phyloP scores from a whole-genome alignment of 1,140 invertebrate genomes.

The Leptinotarsa lineolata region DNA sequence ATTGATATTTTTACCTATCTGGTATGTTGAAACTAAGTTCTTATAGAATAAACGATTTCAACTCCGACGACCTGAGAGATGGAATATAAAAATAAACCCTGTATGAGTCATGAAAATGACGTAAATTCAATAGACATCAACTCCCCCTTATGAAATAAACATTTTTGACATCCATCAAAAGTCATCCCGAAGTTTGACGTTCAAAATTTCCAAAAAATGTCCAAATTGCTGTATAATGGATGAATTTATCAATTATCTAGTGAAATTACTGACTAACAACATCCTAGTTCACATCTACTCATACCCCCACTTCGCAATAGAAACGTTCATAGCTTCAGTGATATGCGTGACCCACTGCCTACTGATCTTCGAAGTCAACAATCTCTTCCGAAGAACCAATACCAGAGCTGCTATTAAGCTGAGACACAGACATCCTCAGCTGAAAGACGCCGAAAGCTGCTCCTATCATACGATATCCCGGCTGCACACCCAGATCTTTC shows the following conservation, averaged over 20 bases:
- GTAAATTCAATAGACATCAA: too few species aligned
- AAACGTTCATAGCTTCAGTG: constrained; percentile 35
- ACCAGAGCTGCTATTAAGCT: constrained; percentile 33
- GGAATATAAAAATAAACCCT: too few species aligned
- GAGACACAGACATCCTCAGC: constrained; percentile 29
- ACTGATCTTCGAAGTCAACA: constrained; percentile 40
- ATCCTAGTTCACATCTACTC: constrained; percentile 38
- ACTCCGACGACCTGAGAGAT: too few species aligned
- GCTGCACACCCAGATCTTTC: constrained; percentile 32
- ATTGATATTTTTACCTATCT: too few species aligned
- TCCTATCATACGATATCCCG: constrained; percentile 35
- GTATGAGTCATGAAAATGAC: too few species aligned
- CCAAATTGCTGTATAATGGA: constrained; percentile 40
- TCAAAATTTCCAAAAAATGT: constrained; percentile 23
- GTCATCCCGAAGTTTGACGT: neutral
- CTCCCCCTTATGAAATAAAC: too few species aligned
- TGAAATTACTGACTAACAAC: constrained; percentile 38
- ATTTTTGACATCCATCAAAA: too few species aligned
- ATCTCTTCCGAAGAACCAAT: constrained; percentile 34
- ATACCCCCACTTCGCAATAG: constrained; percentile 38
- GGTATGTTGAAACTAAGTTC: too few species aligned
- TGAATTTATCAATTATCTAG: constrained; percentile 33
- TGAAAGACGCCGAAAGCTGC: constrained; percentile 17
- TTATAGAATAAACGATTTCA: too few species aligned
- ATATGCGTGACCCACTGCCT: constrained; percentile 37